Percentiles rank a stretch among this genome's conserved stretches.
Evolutionary conservation across 2,113 vertebrate genomes (phyloP).

Genomic region (Scolopax mira): DNA sequence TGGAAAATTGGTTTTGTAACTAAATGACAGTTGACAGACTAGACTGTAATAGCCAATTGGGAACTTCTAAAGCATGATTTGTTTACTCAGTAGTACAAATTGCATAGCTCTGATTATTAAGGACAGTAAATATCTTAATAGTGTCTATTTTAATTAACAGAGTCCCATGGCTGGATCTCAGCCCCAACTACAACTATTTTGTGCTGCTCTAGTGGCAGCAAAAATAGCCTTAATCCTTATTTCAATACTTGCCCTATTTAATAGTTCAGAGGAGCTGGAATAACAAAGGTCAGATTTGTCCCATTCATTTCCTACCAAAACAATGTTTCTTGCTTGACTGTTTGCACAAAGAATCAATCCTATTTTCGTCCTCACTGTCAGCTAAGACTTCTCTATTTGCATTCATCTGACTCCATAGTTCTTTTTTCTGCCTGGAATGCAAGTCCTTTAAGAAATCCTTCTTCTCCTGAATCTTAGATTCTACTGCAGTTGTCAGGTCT

Average conservation of each 20-base stretch:
- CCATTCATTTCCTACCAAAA: constrained; percentile 17
- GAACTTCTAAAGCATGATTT: constrained; percentile 45
- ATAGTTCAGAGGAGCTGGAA: background rate
- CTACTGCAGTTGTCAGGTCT: background rate
- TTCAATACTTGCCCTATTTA: constrained; percentile 26
- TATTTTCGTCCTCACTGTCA: background rate
- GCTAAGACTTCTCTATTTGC: background rate
- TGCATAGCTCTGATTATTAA: constrained; percentile 36
- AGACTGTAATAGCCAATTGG: constrained; percentile 39
- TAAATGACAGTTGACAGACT: constrained; percentile 54
- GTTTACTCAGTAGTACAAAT: constrained; percentile 59
- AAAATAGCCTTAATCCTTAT: constrained; percentile 30
- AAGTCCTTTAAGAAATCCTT: background rate
- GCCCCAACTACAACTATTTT: background rate
- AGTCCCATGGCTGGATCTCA: background rate
- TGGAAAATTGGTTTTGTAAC: constrained; percentile 57
- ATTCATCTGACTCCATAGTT: background rate
- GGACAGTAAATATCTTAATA: constrained; percentile 56
- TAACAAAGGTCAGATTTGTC: constrained; percentile 24
- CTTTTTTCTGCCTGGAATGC: background rate
- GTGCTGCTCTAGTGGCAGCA: constrained; percentile 10
- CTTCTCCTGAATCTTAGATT: background rate
- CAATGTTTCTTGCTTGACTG: constrained; percentile 11
- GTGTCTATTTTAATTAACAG: constrained; percentile 53
- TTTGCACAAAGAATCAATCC: background rate